Percentiles rank a stretch among this genome's conserved stretches.
Conservation (phyloP, 1,140 invertebrate species). For the Colletes latitarsis region DNA sequence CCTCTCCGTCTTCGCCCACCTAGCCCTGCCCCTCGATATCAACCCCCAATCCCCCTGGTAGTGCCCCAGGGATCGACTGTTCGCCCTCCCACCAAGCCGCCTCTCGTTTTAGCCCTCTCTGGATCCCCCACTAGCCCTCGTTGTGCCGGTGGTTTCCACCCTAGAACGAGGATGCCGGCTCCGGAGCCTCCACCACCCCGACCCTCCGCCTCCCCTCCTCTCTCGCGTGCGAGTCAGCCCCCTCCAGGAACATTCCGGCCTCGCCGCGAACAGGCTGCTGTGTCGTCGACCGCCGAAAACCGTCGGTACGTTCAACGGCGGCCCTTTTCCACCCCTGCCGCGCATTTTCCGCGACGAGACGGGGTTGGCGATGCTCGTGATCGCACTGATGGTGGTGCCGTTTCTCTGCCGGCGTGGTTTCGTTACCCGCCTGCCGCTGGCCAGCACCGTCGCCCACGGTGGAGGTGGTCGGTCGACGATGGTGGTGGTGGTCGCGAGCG, state of each 20-base stretch:
- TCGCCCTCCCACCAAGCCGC: slow-evolving; percentile 46
- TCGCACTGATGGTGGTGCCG: slow-evolving; percentile 42
- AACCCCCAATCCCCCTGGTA: slow-evolving; percentile 64
- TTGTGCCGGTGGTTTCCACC: slow-evolving; percentile 28
- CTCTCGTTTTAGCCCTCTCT: slow-evolving; percentile 54
- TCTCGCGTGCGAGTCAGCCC: not conserved
- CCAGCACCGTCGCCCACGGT: not conserved
- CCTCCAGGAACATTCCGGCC: slow-evolving; percentile 24
- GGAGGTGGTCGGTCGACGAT: slow-evolving; percentile 5
- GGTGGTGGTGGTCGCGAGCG: slow-evolving; percentile 25
- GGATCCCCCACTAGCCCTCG: slow-evolving; percentile 44
- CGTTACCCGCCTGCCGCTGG: slow-evolving; percentile 27
- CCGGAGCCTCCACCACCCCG: slow-evolving; percentile 28
- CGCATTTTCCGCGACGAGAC: slow-evolving; percentile 64
- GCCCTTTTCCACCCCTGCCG: slow-evolving; percentile 55
- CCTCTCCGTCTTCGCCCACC: slow-evolving; percentile 77
- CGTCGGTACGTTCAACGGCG: slow-evolving; percentile 6
- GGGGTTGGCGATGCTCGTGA: slow-evolving; percentile 38
- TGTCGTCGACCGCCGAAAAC: slow-evolving; percentile 40
- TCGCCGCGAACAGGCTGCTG: slow-evolving; percentile 36
- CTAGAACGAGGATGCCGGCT: slow-evolving; percentile 39
- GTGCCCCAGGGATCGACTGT: slow-evolving; percentile 63
- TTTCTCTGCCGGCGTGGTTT: slow-evolving; percentile 23
- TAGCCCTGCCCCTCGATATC: slow-evolving; percentile 76
- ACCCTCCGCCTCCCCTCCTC: not conserved